Base-by-base conservation (phyloP, 92 coral and sea anemone genomes). In the Virgularia gustaviana region DNA sequence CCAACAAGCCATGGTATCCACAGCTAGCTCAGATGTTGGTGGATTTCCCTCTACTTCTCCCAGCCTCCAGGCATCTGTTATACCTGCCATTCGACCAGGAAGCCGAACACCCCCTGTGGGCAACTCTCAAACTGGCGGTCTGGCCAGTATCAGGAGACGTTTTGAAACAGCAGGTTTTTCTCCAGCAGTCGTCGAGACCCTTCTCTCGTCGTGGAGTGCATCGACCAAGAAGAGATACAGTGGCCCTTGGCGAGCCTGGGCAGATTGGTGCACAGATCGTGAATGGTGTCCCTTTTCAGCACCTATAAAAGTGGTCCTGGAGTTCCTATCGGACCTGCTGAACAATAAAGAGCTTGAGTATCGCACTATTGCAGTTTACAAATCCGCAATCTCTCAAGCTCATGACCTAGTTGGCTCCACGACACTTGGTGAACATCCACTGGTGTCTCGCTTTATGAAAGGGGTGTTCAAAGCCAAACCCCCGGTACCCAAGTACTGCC, bases 1-100 rank as follows among this genome's bases (percentile, higher is more conserved):
- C 65, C 57, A 61, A 76, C 31, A 82, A 80, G 19, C 81, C 83
- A 1, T 85, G 85, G 83, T 85, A 66, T 54, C 76, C 85, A 63
- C 78, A 37, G 29, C 68, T 75, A 13, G 74, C 65, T 0, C 79
- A 80, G 27, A 58, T 75, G 36, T 29, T 85, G 71, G 78, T 42
- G 3, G 71, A 62, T 25, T 30, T 18, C 78, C 83, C 77, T 4
- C 45, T 61, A 24, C 79, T 38, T 7, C 80, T 78, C 16, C 80
- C 83, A 53, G 49, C 56, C 57, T 35, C 57, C 22, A 44, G 38
- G 65, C 33, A 54, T 7, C 76, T 83, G 8, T 58, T 78, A 41
- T 62, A 52, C 25, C 83, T 77, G 25, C 83, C 83, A 9, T 78
- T 83, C 62, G 76, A 78, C 36, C 68, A 31, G 36, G 42, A 66